Percentiles rank a stretch among this genome's conserved stretches.
phyloP scores from a whole-genome alignment of 1,140 invertebrate genomes.

The Aphelenchoides fujianensis region DNA sequence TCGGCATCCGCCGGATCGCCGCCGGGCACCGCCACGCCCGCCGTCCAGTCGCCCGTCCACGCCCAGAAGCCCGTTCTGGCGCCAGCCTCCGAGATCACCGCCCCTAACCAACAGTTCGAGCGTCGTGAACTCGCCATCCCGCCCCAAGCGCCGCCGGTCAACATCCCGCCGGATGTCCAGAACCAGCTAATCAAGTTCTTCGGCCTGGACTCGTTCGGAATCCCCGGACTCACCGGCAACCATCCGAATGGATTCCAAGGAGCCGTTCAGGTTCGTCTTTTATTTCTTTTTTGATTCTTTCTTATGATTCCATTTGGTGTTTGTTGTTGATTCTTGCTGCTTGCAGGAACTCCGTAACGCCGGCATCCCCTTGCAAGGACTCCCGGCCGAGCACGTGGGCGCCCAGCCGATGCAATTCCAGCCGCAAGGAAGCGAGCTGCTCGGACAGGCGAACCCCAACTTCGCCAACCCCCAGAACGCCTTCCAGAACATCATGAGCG shows the following conservation, averaged over 20 bases:
- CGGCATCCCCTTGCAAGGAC: slow-evolving; percentile 59
- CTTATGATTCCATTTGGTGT: slow-evolving; percentile 18
- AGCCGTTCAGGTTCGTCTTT: slow-evolving; percentile 53
- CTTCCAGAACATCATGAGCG: slow-evolving; percentile 40
- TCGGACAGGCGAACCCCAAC: slow-evolving; percentile 60
- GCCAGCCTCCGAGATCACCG: background rate
- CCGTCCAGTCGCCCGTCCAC: background rate
- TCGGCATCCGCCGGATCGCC: background rate
- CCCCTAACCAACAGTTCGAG: slow-evolving; percentile 26
- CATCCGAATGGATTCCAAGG: slow-evolving; percentile 61
- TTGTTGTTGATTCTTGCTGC: too few species aligned
- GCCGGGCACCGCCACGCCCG: background rate
- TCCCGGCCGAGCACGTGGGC: slow-evolving; percentile 53
- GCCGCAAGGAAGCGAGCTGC: slow-evolving; percentile 40
- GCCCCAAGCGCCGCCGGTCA: slow-evolving; percentile 51
- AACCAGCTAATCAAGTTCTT: slow-evolving; percentile 62
- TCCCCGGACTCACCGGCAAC: slow-evolving; percentile 59
- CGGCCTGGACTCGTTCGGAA: slow-evolving; percentile 59
- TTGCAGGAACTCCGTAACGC: slow-evolving; percentile 58
- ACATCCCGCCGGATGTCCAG: slow-evolving; percentile 61
- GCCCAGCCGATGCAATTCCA: slow-evolving; percentile 43
- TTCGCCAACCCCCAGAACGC: slow-evolving; percentile 52
- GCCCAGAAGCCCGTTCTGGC: slow-evolving; percentile 32
- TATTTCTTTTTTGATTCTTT: background rate
- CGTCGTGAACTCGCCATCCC: slow-evolving; percentile 43